Evolutionary conservation across 2,113 vertebrate genomes (phyloP).

Genomic region (Proterorhinus semilunaris): DNA sequence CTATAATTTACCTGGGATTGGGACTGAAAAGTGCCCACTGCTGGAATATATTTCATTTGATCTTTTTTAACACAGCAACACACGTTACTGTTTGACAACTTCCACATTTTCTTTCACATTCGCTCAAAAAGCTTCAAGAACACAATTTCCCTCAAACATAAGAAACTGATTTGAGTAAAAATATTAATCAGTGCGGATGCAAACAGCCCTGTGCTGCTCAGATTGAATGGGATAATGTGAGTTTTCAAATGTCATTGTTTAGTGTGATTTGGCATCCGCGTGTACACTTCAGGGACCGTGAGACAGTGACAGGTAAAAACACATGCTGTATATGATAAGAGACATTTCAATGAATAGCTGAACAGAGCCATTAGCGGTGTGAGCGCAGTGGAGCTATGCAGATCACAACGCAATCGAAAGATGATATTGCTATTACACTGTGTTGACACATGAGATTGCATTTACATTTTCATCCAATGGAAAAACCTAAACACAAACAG

Average conservation of each 20-base stretch:
- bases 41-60: too few relatives aligned
- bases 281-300: conserved; percentile 19
- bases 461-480: conserved; percentile 65
- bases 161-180: conserved; percentile 14
- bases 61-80: neutral
- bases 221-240: conserved; percentile 40
- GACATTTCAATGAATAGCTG: conserved; percentile 77
- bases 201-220: conserved; percentile 19
- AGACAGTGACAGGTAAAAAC: conserved; percentile 70
- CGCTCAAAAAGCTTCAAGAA: neutral
- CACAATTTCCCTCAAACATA: conserved; percentile 23
- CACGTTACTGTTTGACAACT: neutral
- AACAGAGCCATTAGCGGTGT: conserved; percentile 67
- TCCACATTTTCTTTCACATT: neutral
- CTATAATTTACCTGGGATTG: conserved; percentile 44
- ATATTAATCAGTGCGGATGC: conserved; percentile 48
- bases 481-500: conserved; percentile 58
- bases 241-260: conserved; percentile 60
- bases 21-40: too few relatives aligned
- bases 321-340: conserved; percentile 67
- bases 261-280: conserved; percentile 39
- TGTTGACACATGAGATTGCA: conserved; percentile 72
- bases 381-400: conserved; percentile 63
- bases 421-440: conserved; percentile 72
- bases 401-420: conserved; percentile 64